Percentiles rank a stretch among this genome's conserved stretches.
These are phyloP conservation scores for Athetis lepigone DNA, from an alignment of 2,888 invertebrate species.

Conservation along the genomic window DNA sequence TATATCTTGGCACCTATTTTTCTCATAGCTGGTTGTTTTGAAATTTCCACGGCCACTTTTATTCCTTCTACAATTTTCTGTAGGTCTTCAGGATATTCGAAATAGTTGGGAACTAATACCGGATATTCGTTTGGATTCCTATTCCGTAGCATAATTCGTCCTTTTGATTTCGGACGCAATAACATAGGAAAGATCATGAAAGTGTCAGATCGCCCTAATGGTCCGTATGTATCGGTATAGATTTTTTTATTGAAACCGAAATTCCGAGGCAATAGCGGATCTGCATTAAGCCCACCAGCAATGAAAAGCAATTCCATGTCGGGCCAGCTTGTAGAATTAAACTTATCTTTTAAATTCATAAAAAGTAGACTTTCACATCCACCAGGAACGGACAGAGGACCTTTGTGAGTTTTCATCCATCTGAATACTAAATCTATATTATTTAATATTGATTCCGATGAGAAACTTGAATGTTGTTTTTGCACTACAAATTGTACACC, in stretches of 20 bases:
- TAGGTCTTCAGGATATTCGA: conserved; percentile 91
- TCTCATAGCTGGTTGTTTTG: conserved; percentile 90
- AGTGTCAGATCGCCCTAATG: conserved; percentile 79
- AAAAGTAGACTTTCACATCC: conserved; percentile 93
- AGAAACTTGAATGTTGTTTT: conserved; percentile 76
- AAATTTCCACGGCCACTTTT: conserved; percentile 90
- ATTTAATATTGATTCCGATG: conserved; percentile 79
- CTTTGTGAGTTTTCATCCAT: conserved; percentile 88
- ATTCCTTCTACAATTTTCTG: conserved; percentile 92
- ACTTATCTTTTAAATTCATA: conserved; percentile 90
- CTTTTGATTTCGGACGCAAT: conserved; percentile 93
- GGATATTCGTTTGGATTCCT: conserved; percentile 93
- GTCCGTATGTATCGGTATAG: conserved; percentile 80
- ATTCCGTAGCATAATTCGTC: conserved; percentile 92
- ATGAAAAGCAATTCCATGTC: conserved; percentile 92
- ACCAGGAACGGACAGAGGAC: conserved; percentile 91
- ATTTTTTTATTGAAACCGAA: conserved; percentile 89
- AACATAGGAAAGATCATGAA: conserved; percentile 93
- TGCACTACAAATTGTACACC: conserved; percentile 91
- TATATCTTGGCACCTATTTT: conserved; percentile 91
- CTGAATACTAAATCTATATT: conserved; percentile 85
- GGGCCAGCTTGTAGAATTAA: conserved; percentile 90
- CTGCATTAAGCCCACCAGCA: conserved; percentile 88
- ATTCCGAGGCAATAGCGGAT: conserved; percentile 84
- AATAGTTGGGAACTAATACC: conserved; percentile 94